Evolutionary conservation across 2,797 vertebrate genomes (phyloP).

Genomic region (Lagothrix lagotricha): DNA sequence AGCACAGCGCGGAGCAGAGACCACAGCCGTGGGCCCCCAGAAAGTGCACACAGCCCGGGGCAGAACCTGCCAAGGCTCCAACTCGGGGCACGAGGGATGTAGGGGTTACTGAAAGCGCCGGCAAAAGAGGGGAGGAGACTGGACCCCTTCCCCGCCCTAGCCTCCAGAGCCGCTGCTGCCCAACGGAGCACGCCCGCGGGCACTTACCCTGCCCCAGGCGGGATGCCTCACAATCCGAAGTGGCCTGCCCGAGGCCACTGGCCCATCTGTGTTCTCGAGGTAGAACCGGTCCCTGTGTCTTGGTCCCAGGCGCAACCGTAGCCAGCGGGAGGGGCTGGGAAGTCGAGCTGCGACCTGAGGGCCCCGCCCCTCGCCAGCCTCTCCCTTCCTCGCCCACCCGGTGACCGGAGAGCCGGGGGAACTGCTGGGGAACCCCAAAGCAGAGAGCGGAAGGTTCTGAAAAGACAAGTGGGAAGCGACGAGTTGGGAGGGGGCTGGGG

Average conservation of each 20-base stretch:
- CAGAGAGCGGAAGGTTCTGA: background rate
- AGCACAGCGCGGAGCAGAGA: background rate
- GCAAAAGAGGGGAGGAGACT: background rate
- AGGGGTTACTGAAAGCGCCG: background rate
- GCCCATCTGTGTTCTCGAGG: background rate
- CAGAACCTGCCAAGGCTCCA: background rate
- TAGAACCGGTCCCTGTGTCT: background rate
- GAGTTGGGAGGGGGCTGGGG: too few relatives aligned
- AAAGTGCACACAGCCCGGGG: background rate
- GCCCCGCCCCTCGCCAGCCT: background rate
- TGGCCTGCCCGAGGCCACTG: accelerated
- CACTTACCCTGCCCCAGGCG: background rate
- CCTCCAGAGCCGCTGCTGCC: background rate
- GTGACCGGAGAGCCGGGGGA: background rate
- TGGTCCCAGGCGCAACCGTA: background rate
- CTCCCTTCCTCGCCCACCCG: accelerated
- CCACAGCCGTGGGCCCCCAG: background rate
- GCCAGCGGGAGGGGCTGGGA: background rate
- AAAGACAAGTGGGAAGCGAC: background rate
- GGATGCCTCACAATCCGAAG: background rate
- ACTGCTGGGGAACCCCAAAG: background rate
- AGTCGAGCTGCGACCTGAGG: accelerated
- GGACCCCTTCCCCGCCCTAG: too few relatives aligned
- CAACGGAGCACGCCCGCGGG: background rate
- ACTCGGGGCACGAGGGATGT: background rate